Percentiles rank a stretch among this genome's conserved stretches.
Conservation (phyloP, 2,797 vertebrate genomes). For the Xenopus petersii region DNA sequence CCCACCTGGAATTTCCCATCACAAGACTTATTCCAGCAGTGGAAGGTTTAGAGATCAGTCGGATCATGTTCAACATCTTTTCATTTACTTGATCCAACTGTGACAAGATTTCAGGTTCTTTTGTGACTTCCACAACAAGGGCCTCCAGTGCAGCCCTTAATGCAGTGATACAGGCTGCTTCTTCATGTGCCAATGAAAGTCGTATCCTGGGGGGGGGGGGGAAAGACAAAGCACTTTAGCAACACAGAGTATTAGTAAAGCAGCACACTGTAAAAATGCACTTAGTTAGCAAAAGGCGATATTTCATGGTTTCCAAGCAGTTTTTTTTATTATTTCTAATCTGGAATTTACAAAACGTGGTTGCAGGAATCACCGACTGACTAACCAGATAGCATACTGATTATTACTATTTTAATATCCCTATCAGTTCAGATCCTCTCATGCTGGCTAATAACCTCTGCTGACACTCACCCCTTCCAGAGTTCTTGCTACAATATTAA, state of each 20-base stretch:
- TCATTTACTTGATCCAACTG: constrained; percentile 77
- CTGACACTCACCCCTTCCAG: too few relatives aligned
- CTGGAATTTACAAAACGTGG: too few relatives aligned
- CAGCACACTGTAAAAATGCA: too few relatives aligned
- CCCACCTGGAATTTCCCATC: constrained; percentile 68
- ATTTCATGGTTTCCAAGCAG: too few relatives aligned
- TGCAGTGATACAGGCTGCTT: constrained; percentile 73
- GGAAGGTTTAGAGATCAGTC: constrained; percentile 77
- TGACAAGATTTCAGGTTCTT: constrained; percentile 76
- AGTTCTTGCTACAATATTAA: too few relatives aligned
- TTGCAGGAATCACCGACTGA: too few relatives aligned
- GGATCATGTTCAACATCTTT: constrained; percentile 77
- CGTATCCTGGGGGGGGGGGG: constrained; percentile 77
- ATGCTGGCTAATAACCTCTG: too few relatives aligned
- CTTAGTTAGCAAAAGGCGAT: too few relatives aligned
- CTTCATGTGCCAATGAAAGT: constrained; percentile 72
- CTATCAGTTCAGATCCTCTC: too few relatives aligned
- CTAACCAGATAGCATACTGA: too few relatives aligned
- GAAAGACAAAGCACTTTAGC: constrained; percentile 2
- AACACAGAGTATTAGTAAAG: background rate
- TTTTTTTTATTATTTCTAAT: too few relatives aligned
- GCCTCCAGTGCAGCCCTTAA: constrained; percentile 85
- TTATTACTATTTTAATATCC: too few relatives aligned
- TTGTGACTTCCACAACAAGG: constrained; percentile 85
- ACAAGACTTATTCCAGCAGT: constrained; percentile 80